Evolutionary conservation across 2,888 invertebrate genomes (phyloP).

Genomic region (Drosophila sordidula): DNA sequence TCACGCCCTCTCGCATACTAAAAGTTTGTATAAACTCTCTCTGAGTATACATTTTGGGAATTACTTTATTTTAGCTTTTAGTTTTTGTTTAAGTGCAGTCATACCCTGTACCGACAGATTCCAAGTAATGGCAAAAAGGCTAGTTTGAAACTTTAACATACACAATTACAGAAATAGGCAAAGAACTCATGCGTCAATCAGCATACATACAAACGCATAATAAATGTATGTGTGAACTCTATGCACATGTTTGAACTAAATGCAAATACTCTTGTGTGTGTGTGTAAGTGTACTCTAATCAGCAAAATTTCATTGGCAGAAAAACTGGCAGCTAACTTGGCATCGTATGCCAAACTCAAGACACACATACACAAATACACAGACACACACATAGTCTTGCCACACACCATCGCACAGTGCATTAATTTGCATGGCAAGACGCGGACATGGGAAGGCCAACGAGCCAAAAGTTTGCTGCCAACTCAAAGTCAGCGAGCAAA

Average conservation of each 20-base stretch:
- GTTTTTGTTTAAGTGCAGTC: too few relatives aligned
- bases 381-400: slow-evolving; percentile 18
- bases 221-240: not conserved
- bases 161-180: slow-evolving; percentile 23
- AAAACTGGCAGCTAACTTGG: slow-evolving; percentile 62
- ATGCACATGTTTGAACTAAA: slow-evolving; percentile 19
- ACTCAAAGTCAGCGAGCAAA: slow-evolving; percentile 44
- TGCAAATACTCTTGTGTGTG: slow-evolving; percentile 15
- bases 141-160: slow-evolving; percentile 27
- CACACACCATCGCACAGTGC: slow-evolving; percentile 61
- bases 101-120: not conserved
- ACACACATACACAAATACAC: slow-evolving; percentile 20
- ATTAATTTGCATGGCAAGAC: slow-evolving; percentile 64
- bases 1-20: too few relatives aligned
- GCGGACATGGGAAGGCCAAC: slow-evolving; percentile 53
- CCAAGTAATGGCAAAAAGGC: slow-evolving; percentile 24
- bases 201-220: not conserved
- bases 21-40: too few relatives aligned
- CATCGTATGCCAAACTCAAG: slow-evolving; percentile 52
- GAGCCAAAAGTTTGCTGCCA: slow-evolving; percentile 56
- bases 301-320: slow-evolving; percentile 51
- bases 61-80: not conserved
- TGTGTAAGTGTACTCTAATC: slow-evolving; percentile 48
- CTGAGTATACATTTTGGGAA: not conserved
- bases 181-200: slow-evolving; percentile 41